Evolutionary conservation across 2,797 vertebrate species (phyloP), one percentile per base, ranked within the genome.

Genomic region (Borostomias antarcticus): DNA sequence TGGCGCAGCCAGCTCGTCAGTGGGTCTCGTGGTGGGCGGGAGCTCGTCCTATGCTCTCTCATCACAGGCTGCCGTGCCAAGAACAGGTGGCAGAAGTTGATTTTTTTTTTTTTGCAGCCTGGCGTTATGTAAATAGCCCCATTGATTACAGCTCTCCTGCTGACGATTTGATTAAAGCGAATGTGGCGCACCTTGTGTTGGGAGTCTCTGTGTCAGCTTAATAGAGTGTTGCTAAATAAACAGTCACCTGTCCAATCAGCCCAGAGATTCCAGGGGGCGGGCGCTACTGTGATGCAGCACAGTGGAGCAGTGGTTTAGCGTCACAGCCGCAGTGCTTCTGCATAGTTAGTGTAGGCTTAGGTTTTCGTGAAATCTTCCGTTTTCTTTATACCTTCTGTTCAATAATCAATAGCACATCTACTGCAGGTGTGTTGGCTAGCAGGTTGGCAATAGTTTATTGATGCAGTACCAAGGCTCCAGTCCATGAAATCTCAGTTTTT

Each of bases 191-290:
- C 69, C 83, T 72, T 7, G 54, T 82, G 79, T 82, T 79, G 47
- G 58, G 59, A 74, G 68, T 73, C 26, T 17, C 73, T 57, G 56
- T 73, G 77, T 85, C 83, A 71, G 74, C 75, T 81, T 83, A 85
- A 81, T 78, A 81, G 76, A 80, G 80, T 86, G 81, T 79, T 70
- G 74, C 75, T 82, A 73, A 82, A 82, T 78, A 84, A 87, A 81
- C 77, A 74, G 74, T 80, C 72, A 72, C 48, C 72, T 35, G 75
- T 61, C 74, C 74, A 70, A 80, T 82, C 70, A 51, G 26, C 23
- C 15, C 35, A 51, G 67, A 29, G 10, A 21, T 32, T 29, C 69
- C 43, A 25, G 5, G 28, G 47, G 33, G 9, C 30, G 57, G 53
- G 66, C n/a, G n/a, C 43, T 21, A 0, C 2, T 33, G 35, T 45